A percentile compares a stretch with the other conserved stretches of the same genome.
Conservation (phyloP, 2,797 vertebrate species). For the Cephalopachus bancanus region DNA sequence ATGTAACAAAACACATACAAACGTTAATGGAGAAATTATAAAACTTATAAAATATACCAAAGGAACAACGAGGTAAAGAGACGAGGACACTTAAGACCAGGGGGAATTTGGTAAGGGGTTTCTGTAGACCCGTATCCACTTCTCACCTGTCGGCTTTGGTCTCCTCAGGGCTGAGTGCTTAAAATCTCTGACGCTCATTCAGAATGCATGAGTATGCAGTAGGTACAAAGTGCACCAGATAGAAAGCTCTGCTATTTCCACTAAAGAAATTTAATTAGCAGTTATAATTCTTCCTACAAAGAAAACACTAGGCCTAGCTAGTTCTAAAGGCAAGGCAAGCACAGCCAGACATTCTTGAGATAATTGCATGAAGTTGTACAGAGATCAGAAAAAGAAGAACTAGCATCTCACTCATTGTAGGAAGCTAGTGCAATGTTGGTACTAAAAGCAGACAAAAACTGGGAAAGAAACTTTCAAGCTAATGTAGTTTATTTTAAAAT, state of each 20-base stretch:
- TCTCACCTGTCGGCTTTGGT: not conserved
- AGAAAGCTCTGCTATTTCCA: not conserved
- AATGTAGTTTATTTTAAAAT: not conserved
- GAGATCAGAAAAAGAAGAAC: not conserved
- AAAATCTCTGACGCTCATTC: not conserved
- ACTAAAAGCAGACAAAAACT: slow-evolving; percentile 4
- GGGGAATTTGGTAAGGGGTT: not conserved
- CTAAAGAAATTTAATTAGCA: not conserved
- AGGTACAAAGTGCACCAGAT: not conserved
- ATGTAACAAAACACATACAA: not conserved
- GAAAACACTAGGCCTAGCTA: not conserved
- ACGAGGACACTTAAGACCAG: not conserved
- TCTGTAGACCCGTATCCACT: not conserved
- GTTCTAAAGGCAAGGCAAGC: slow-evolving; percentile 30
- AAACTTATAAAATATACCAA: not conserved
- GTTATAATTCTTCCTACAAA: slow-evolving; percentile 18
- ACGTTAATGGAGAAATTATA: not conserved
- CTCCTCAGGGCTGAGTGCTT: not conserved
- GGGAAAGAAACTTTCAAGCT: not conserved
- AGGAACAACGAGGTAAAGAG: not conserved
- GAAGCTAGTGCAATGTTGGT: not conserved
- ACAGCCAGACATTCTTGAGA: not conserved
- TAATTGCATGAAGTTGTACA: not conserved
- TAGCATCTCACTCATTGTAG: not conserved
- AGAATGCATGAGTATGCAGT: not conserved